Percentiles rank a stretch among this genome's conserved stretches.
Evolutionary conservation across 1,140 invertebrate species (phyloP).

Genomic region (Probaryconus sp.): DNA sequence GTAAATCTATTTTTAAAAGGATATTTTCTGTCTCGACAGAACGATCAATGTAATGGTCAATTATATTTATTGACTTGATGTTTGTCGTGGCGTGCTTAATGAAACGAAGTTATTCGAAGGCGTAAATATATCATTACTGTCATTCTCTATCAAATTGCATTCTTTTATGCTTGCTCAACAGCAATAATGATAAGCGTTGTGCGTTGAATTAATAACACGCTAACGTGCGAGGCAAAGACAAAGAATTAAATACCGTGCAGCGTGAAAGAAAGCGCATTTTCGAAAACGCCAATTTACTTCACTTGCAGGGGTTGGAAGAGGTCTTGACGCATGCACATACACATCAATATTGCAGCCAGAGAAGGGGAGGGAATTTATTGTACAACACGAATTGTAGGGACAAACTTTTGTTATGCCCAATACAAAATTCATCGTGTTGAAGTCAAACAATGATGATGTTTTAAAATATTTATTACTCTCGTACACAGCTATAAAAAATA

Average conservation of each 20-base stretch:
- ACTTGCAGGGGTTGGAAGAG: constrained; percentile 46
- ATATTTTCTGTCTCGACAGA: no score
- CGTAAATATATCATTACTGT: constrained; percentile 11
- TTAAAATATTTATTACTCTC: constrained; percentile 1
- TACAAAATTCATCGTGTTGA: constrained; percentile 28
- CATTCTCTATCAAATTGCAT: constrained; percentile 1
- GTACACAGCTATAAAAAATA: no score
- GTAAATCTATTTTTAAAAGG: no score
- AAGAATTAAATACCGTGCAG: constrained; percentile 59
- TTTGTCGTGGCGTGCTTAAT: no score
- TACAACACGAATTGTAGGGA: constrained; percentile 9
- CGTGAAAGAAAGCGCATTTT: constrained; percentile 53
- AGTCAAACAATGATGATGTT: constrained; percentile 49
- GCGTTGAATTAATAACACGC: constrained; percentile 32
- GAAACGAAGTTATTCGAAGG: not conserved
- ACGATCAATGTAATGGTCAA: constrained; percentile 12
- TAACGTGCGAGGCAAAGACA: constrained; percentile 58
- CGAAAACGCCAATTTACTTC: constrained; percentile 70
- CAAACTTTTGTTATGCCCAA: constrained; percentile 29
- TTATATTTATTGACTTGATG: not conserved
- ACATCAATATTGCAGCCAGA: constrained; percentile 33
- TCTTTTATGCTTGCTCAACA: not conserved
- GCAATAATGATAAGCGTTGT: constrained; percentile 7
- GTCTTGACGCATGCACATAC: constrained; percentile 36
- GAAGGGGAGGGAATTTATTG: constrained; percentile 49